Base-by-base conservation (phyloP, 2,797 vertebrate genomes). In the Liasis olivaceus region DNA sequence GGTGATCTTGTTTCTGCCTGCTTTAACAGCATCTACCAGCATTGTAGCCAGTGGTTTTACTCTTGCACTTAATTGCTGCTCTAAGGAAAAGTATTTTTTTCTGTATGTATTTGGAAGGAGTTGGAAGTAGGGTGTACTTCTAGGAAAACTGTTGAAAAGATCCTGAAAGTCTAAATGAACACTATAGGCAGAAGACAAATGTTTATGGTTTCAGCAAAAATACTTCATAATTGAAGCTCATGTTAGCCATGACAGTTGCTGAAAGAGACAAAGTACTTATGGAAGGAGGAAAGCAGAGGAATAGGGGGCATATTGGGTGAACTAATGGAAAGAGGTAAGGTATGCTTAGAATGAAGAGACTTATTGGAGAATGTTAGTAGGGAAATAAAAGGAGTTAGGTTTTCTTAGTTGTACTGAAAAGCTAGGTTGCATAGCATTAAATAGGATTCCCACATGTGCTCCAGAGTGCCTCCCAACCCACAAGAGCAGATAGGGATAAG, bases 11-110 rank as follows among this genome's bases (percentile, higher is more conserved):
- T 87, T 93, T 95, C 72, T 89, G 87, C 26, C 93, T 0, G 0
- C 36, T 94, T 42, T 14, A 91, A 88, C 62, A 92, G 56, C 94
- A 87, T 26, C 22, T 20, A 36, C 81, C 94, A 66, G 89, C 59
- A 88, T 88, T 89, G 12, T 31, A 47, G 7, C 85, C 0, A 42
- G 6, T 60, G 56, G 72, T 77, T 91, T 72, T 92, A 14, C 13
- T 5, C 77, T 90, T 22, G 20, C 92, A 0, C 87, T n/a, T 0
- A 36, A 51, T n/a, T 42, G 84, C 17, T 92, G 60, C 58, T 36
- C 20, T 5, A 31, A 7, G 66, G 59, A 66, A 24, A 54, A 12
- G 51, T 42, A 66, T 56, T 8, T 66, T 42, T 22, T 2, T 84
- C 42, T 26, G 42, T 24, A 17, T 77, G 31, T 72, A 31, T 72